Percentiles rank a stretch among this genome's conserved stretches.
These are phyloP conservation scores for Rhopilema esculentum DNA, from an alignment of 30 jellyfish, hydroid and myxozoan genomes.

Conservation along the genomic window DNA sequence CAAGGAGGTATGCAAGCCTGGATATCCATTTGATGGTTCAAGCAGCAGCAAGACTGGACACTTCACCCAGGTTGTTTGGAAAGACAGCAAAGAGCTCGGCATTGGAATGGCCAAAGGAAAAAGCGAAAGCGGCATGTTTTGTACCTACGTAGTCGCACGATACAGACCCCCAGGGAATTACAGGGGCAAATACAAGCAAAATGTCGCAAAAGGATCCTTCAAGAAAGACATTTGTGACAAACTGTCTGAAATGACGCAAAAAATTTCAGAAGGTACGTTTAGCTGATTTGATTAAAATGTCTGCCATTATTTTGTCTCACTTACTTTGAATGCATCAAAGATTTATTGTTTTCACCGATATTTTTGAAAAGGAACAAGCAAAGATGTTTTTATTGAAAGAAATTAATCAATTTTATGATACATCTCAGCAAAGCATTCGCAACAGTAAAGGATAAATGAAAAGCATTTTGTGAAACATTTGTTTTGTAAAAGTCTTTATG, in stretches of 20 bases:
- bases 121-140: conserved; percentile 37
- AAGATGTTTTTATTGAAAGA: no score
- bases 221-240: conserved; percentile 30
- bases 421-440: no score
- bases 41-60: conserved; percentile 51
- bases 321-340: no score
- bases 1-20: conserved; percentile 86
- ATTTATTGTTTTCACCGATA: no score
- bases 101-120: conserved; percentile 73
- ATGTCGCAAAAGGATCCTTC: conserved; percentile 59
- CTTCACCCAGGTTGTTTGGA: conserved; percentile 84
- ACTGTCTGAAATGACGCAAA: conserved; percentile 14
- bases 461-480: no score
- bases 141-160: conserved; percentile 81
- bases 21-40: conserved; percentile 42
- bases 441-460: no score
- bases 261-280: conserved; percentile 11
- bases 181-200: conserved; percentile 38
- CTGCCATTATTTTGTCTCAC: no score
- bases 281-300: no score
- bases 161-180: conserved; percentile 74
- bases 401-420: no score
- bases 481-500: no score
- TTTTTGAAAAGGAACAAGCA: no score
- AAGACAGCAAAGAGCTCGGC: conserved; percentile 60